These are phyloP conservation scores for Clusia tigrina DNA, from an alignment of 2,888 invertebrate genomes.

Conservation along the genomic window DNA sequence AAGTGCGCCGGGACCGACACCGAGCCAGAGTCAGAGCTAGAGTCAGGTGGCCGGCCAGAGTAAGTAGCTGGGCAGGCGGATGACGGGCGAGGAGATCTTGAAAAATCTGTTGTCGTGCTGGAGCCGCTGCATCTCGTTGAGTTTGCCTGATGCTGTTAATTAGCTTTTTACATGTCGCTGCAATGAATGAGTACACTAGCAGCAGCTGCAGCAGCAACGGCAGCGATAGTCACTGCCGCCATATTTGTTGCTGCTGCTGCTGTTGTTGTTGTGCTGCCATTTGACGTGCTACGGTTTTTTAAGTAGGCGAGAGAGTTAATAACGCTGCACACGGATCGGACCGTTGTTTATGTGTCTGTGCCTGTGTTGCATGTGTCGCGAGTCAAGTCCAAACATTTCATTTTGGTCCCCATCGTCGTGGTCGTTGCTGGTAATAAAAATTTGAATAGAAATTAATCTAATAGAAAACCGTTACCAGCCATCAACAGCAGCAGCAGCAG, in stretches of 20 bases:
- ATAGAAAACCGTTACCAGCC: conserved; percentile 54
- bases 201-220: background rate
- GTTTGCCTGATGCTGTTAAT: conserved; percentile 2
- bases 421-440: conserved; percentile 52
- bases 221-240: background rate
- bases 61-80: too few species aligned
- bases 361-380: background rate
- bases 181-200: too few species aligned
- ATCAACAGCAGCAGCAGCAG: conserved; percentile 7
- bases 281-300: conserved; percentile 59
- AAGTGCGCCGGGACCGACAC: too few species aligned
- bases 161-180: conserved; percentile 8
- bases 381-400: conserved; percentile 5
- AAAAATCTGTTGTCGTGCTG: background rate
- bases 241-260: background rate
- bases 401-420: background rate
- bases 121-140: background rate
- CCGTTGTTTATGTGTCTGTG: background rate
- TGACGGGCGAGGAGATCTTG: too few species aligned
- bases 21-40: too few species aligned
- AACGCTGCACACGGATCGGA: conserved; percentile 39
- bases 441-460: conserved; percentile 62
- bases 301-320: conserved; percentile 56
- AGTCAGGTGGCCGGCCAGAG: too few species aligned
- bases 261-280: conserved; percentile 28